Evolutionary conservation across 2,888 invertebrate species (phyloP).

Genomic region (Ophonus ardosiacus): DNA sequence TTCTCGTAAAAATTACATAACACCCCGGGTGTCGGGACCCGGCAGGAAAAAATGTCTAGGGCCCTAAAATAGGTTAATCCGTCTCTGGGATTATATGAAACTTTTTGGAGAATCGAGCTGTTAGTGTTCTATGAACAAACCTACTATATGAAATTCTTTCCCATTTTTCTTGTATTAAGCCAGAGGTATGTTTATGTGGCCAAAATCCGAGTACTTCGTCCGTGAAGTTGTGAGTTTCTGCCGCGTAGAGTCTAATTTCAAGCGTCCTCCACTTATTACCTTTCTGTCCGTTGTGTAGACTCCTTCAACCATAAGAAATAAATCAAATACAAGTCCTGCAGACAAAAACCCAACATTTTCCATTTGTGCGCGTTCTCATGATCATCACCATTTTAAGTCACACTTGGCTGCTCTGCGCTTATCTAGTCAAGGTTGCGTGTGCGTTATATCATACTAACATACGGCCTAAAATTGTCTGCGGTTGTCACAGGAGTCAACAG

Average conservation of each 20-base stretch:
- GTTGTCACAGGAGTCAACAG: slow-evolving; percentile 41
- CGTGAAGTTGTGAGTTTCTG: not conserved
- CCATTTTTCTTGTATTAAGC: too few relatives aligned
- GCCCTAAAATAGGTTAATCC: too few relatives aligned
- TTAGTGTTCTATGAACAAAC: too few relatives aligned
- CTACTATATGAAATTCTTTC: too few relatives aligned
- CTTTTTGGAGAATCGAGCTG: too few relatives aligned
- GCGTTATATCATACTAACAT: not conserved
- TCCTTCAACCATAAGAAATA: slow-evolving; percentile 43
- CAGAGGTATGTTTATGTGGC: too few relatives aligned
- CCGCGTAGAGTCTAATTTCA: not conserved
- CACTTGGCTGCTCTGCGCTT: slow-evolving; percentile 47
- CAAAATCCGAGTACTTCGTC: not conserved
- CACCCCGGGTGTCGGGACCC: too few relatives aligned
- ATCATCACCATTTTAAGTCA: slow-evolving; percentile 62
- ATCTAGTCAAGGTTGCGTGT: slow-evolving; percentile 7
- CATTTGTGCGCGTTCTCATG: slow-evolving; percentile 36
- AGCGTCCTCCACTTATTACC: slow-evolving; percentile 16
- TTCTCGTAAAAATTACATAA: too few relatives aligned
- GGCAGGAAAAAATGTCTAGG: too few relatives aligned
- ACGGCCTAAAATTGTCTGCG: not conserved
- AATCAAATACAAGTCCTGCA: slow-evolving; percentile 26
- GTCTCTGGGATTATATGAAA: too few relatives aligned
- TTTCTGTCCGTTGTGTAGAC: slow-evolving; percentile 27
- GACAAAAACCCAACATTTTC: slow-evolving; percentile 50